Percentiles rank a stretch among this genome's conserved stretches.
These are phyloP conservation scores for Cottus gobio DNA, from an alignment of 2,113 vertebrate species.

Conservation along the genomic window DNA sequence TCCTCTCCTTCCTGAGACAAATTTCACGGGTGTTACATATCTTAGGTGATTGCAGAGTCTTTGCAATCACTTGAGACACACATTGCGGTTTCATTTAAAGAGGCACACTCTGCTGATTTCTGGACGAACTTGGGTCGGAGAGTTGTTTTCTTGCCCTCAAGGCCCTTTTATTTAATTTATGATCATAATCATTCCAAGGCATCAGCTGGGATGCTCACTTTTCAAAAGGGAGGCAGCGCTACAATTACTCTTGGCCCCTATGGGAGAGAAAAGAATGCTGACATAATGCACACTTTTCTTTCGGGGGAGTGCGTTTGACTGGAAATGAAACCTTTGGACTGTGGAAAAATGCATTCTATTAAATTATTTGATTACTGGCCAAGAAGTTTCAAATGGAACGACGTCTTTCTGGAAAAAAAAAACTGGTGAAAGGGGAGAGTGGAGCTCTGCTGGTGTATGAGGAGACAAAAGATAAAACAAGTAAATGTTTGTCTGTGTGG, in stretches of 20 bases:
- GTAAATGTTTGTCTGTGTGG: neutral
- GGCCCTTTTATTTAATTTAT: constrained; percentile 57
- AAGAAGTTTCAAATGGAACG: constrained; percentile 23
- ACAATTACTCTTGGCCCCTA: constrained; percentile 50
- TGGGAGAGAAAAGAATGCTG: constrained; percentile 55
- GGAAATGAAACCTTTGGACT: constrained; percentile 31
- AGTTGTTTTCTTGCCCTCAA: constrained; percentile 39
- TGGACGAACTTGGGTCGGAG: constrained; percentile 30
- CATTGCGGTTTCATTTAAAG: constrained; percentile 47
- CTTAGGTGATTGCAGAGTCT: constrained; percentile 38
- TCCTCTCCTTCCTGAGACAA: constrained; percentile 25
- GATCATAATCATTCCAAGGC: constrained; percentile 52
- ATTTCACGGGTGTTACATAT: constrained; percentile 51
- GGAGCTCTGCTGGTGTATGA: neutral
- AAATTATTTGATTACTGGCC: constrained; percentile 44
- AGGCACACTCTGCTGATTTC: constrained; percentile 28
- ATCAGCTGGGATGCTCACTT: constrained; percentile 52
- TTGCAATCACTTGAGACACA: constrained; percentile 27
- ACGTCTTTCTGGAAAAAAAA: constrained; percentile 16
- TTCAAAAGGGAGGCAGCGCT: constrained; percentile 27
- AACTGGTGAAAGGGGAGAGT: neutral
- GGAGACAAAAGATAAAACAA: neutral
- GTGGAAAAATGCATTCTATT: constrained; percentile 36
- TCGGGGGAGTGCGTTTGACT: constrained; percentile 6
- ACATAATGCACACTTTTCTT: constrained; percentile 32